Base-by-base conservation (phyloP, 2,888 invertebrate species). In the Hyles lineata region DNA sequence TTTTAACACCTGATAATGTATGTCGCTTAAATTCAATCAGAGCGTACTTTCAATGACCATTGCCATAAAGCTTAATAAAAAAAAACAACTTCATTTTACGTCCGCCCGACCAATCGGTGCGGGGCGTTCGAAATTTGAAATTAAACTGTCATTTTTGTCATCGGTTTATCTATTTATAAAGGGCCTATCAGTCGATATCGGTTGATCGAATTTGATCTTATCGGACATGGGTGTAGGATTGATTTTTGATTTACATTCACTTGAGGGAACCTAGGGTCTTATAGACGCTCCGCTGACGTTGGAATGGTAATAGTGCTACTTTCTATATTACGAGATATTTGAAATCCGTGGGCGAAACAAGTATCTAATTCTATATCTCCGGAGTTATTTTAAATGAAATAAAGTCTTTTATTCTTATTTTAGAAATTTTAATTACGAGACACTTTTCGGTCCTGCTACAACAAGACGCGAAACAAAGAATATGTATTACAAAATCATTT, bases 131-230 rank as follows among this genome's bases (percentile, higher is more conserved):
- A 76, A 70, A 75, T 77, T 75, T 76, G 74, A 76, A 78, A 78
- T 79, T 72, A 74, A 79, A 77, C 76, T 77, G 76, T 76, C 76
- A 76, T 78, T 76, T 78, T 74, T 70, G 77, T 77, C 76, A 77
- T 76, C 73, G 72, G 50, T 63, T 75, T 25, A 50, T 23, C 67
- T 72, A 70, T 29, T 61, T 72, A 21, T 50, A 25, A 59, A 69
- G 58, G 71, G 59, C 25, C 8, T 71, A 71, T 32, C 23, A 19
- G 15, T 17, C 55, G 15, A 15, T n/a, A 52, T 52, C 43, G 19
- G 67, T n/a, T n/a, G 50, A n/a, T 35, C 60, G 32, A 74, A 21
- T 74, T n/a, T 71, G 70, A 71, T 55, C 32, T 69, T 69, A 69
- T 67, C 59, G 6, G 0, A 1, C 23, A 19, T 60, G n/a, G 4